phyloP scores from a whole-genome alignment of 2,113 vertebrate species.

The Azemiops feae region DNA sequence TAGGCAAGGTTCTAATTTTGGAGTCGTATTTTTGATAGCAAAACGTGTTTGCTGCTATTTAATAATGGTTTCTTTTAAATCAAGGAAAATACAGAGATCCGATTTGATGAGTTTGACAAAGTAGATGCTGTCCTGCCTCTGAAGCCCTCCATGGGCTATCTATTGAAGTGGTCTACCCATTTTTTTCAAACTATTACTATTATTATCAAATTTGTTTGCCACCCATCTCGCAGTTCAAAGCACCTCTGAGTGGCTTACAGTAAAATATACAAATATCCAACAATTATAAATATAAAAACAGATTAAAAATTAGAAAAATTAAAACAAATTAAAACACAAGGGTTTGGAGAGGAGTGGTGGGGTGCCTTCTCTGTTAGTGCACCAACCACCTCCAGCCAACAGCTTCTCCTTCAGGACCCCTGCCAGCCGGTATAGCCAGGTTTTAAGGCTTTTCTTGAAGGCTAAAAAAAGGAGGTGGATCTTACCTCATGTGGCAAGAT shows the following conservation, averaged over 20 bases:
- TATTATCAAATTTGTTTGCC: not conserved
- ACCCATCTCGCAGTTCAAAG: not conserved
- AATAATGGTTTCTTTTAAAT: not conserved
- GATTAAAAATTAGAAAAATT: not conserved
- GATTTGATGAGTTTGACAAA: not conserved
- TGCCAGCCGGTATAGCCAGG: not conserved
- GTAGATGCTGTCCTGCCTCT: not conserved
- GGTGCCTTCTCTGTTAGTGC: not conserved
- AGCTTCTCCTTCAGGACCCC: no score
- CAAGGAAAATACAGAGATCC: not conserved
- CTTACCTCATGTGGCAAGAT: not conserved
- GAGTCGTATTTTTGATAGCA: not conserved
- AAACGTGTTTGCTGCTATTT: not conserved
- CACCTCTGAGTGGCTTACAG: not conserved
- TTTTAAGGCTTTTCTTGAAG: not conserved
- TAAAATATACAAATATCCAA: not conserved
- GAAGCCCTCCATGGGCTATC: not conserved
- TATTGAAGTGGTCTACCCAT: not conserved
- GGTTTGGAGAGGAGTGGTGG: not conserved
- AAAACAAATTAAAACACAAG: not conserved
- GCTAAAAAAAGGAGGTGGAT: not conserved
- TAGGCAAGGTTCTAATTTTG: not conserved
- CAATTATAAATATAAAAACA: not conserved
- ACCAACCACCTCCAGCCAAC: not conserved
- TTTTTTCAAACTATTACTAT: not conserved